phyloP scores from a whole-genome alignment of 2,888 invertebrate species.

The Andrena flavipes region DNA sequence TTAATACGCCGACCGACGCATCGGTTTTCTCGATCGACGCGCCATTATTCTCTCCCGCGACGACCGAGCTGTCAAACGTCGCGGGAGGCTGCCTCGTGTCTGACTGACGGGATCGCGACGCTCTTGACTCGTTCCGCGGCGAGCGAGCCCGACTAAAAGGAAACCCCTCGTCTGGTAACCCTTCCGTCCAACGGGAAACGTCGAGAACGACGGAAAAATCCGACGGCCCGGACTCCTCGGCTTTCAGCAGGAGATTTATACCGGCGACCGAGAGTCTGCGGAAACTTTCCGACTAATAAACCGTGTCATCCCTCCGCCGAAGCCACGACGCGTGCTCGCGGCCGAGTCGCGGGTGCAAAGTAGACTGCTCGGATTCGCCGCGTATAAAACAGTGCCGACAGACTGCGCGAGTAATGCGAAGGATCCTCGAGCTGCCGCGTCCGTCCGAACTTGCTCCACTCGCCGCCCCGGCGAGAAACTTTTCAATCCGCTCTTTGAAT shows the following conservation, averaged over 20 bases:
- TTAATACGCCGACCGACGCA: constrained; percentile 4
- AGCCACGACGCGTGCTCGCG: constrained; percentile 15
- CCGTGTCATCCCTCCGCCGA: neutral
- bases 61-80: too few relatives aligned
- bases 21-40: constrained; percentile 2
- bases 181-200: neutral
- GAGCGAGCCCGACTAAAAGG: too few relatives aligned
- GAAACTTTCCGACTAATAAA: constrained; percentile 52
- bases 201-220: neutral
- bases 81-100: too few relatives aligned
- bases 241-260: neutral
- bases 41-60: too few relatives aligned
- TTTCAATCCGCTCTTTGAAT: constrained; percentile 68
- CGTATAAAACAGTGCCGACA: constrained; percentile 50
- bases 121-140: too few relatives aligned
- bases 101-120: too few relatives aligned
- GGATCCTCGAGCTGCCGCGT: constrained; percentile 49
- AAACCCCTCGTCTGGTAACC: neutral
- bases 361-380: constrained; percentile 32
- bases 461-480: constrained; percentile 52
- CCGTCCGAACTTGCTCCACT: constrained; percentile 27
- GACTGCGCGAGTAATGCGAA: constrained; percentile 57
- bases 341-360: constrained; percentile 28
- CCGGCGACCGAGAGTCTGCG: neutral
- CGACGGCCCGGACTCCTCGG: neutral